These are phyloP conservation scores for Yponomeuta sedellus DNA, from an alignment of 2,888 invertebrate species.

Conservation along the genomic window DNA sequence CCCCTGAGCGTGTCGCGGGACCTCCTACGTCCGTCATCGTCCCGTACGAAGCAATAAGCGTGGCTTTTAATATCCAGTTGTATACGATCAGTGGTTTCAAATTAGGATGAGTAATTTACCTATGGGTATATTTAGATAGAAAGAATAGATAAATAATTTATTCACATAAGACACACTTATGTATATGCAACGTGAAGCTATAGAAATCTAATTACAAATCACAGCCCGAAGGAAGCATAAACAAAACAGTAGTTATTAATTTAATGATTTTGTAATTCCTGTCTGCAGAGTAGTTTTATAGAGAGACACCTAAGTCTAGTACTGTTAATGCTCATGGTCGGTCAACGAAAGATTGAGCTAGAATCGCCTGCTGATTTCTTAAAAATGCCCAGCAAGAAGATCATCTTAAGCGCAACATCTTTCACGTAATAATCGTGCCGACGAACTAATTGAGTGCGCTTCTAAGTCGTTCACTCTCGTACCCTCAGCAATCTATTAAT, in stretches of 20 bases:
- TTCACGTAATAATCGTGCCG: slow-evolving; percentile 20
- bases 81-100: neutral
- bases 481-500: slow-evolving; percentile 45
- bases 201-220: too few species aligned
- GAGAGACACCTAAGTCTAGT: neutral
- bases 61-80: neutral
- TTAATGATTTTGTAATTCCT: neutral
- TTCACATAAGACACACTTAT: too few species aligned
- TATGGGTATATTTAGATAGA: neutral
- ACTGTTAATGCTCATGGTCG: too few species aligned
- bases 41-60: slow-evolving; percentile 20
- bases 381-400: neutral
- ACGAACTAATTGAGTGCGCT: slow-evolving; percentile 36
- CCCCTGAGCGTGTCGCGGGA: slow-evolving; percentile 39
- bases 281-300: neutral
- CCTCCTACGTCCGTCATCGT: slow-evolving; percentile 8
- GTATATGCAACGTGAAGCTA: too few species aligned
- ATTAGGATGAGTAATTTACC: neutral
- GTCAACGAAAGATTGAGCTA: too few species aligned
- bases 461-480: slow-evolving; percentile 30
- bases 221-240: too few species aligned
- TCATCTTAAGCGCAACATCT: neutral
- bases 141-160: too few species aligned
- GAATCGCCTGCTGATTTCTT: too few species aligned
- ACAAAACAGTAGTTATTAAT: too few species aligned